Base-by-base conservation (phyloP, 2,888 invertebrate genomes). In the Melinaea menophilus region DNA sequence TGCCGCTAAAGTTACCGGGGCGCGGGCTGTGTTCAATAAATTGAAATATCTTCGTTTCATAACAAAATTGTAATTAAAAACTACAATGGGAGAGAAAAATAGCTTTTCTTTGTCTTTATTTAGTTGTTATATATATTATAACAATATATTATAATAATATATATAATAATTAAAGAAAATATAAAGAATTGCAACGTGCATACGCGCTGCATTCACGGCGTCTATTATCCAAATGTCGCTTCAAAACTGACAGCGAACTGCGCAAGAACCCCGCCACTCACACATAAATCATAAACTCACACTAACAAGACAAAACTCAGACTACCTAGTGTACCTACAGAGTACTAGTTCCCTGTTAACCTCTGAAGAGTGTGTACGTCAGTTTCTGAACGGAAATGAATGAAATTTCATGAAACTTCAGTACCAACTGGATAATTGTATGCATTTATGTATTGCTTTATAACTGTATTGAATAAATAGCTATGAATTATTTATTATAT, bases 231-330 rank as follows among this genome's bases (percentile, higher is more conserved):
- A 31, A 51, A 51, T 51, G 31, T 31, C 51, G 51, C 51, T 31
- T 22, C 9, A 41, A 31, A 51, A 9, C 51, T 51, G 51, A 31
- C 51, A 51, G 51, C 31, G 5, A 51, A 51, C 51, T 51, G 51
- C 51, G 51, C 51, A 51, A 51, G 51, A 31, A 51, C 51, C 48
- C 51, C 31, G 51, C 51, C 51, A 51, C 51, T 51, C 51, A 51
- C 51, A 51, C 51, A 51, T 51, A 51, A 31, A 31, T 51, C 51
- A 51, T 31, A 51, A 12, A 31, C 51, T 51, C 51, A 51, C 31
- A 51, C 51, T 11, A 31, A 31, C 31, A 31, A 22, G 9, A 7
- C 31, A 11, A 9, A 41, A 41, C 41, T 9, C 31, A 51, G 51
- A 31, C 31, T 51, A 51, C 31, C 51, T 51, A 51, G 31, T 51